Percentiles rank a stretch among this genome's conserved stretches.
Conservation (phyloP, 1,140 invertebrate species). For the Nasonia longicornis region DNA sequence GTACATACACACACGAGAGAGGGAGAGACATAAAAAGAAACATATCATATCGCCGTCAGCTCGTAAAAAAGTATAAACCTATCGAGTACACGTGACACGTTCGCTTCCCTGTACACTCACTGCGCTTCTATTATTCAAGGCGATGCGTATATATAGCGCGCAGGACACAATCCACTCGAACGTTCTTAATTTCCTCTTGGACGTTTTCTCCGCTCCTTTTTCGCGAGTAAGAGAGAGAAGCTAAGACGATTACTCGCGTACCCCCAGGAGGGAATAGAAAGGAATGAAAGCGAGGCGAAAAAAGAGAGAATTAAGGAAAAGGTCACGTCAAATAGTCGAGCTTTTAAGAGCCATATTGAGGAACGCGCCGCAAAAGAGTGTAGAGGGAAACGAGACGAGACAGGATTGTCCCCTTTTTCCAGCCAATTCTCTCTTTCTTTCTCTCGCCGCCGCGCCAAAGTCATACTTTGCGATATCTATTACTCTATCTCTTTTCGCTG, state of each 20-base stretch:
- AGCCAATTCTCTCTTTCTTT: constrained; percentile 21
- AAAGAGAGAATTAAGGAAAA: constrained; percentile 1
- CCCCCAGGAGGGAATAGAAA: constrained; percentile 44
- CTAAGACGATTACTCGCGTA: constrained; percentile 56
- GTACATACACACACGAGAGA: no score
- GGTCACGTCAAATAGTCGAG: constrained; percentile 26
- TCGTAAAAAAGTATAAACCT: constrained; percentile 6
- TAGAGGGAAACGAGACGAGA: constrained; percentile 12
- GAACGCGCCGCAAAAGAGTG: neutral
- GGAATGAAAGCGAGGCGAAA: constrained; percentile 39
- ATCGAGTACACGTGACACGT: neutral
- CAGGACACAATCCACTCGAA: constrained; percentile 47
- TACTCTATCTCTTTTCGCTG: neutral
- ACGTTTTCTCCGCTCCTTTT: neutral
- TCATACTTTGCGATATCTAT: constrained; percentile 10
- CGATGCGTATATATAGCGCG: constrained; percentile 43
- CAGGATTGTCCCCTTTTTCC: neutral
- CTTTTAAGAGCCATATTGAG: constrained; percentile 35
- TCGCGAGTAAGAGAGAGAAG: neutral
- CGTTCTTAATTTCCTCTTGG: constrained; percentile 35
- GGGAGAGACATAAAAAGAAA: neutral
- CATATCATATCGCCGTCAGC: neutral
- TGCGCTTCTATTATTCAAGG: constrained; percentile 28
- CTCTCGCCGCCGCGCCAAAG: neutral
- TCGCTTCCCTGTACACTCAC: neutral